Evolutionary conservation across 2,113 vertebrate genomes (phyloP).

Genomic region (Phylloscopus trochiloides): DNA sequence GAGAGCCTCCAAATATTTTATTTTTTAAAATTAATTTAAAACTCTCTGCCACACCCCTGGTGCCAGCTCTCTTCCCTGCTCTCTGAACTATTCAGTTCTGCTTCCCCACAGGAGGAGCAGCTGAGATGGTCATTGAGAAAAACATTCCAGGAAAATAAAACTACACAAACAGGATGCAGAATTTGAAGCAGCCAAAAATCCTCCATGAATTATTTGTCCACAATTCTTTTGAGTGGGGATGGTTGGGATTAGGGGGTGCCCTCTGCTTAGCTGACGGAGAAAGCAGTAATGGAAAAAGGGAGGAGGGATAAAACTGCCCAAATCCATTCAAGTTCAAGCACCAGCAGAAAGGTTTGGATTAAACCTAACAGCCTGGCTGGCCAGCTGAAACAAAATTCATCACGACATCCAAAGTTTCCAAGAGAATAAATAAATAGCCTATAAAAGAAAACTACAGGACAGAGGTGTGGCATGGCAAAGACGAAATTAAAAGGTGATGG

Average conservation of each 20-base stretch:
- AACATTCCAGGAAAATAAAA: not conserved
- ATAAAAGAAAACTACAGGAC: not conserved
- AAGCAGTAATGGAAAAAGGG: not conserved
- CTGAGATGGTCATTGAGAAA: not conserved
- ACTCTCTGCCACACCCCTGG: fast-evolving
- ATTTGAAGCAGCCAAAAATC: not conserved
- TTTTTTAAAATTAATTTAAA: not conserved
- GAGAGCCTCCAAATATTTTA: not conserved
- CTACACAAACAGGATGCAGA: fast-evolving
- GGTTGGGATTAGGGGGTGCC: not conserved
- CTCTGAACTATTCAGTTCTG: not conserved
- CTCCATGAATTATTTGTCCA: not conserved
- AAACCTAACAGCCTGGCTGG: not conserved
- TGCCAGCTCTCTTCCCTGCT: not conserved
- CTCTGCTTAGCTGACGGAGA: not conserved
- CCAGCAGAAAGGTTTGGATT: not conserved
- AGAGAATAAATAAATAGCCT: not conserved
- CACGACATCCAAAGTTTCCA: not conserved
- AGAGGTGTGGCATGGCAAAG: not conserved
- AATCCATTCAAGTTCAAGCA: not conserved
- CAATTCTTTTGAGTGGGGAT: not conserved
- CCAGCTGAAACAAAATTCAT: not conserved
- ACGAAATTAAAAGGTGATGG: not conserved
- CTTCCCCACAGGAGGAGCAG: not conserved
- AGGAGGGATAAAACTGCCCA: not conserved